These are phyloP conservation scores for Drosophila gaucha DNA, from an alignment of 2,888 invertebrate genomes.

Conservation along the genomic window DNA sequence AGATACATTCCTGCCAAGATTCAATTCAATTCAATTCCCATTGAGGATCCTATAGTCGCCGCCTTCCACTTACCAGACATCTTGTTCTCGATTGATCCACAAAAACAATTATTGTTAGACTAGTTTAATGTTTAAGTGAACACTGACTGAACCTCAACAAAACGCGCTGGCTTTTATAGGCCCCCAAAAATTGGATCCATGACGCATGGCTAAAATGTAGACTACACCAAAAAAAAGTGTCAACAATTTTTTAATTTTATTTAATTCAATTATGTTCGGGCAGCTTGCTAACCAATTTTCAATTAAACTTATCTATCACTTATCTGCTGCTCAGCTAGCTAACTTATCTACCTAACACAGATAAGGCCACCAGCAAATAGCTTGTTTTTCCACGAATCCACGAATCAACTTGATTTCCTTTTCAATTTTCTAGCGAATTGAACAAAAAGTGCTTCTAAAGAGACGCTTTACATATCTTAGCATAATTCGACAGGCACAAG, in stretches of 20 bases:
- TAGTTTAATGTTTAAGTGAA: slow-evolving; percentile 10
- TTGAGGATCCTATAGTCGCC: background rate
- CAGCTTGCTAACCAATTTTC: slow-evolving; percentile 14
- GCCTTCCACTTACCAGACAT: slow-evolving; percentile 37
- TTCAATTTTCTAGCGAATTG: slow-evolving; percentile 9
- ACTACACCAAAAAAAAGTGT: background rate
- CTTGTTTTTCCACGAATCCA: slow-evolving; percentile 5
- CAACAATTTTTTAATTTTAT: slow-evolving; percentile 30
- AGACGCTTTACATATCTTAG: slow-evolving; percentile 12
- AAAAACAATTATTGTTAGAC: background rate
- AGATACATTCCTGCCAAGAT: slow-evolving; percentile 44
- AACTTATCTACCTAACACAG: slow-evolving; percentile 3
- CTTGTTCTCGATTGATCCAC: background rate
- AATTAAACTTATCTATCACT: slow-evolving; percentile 37
- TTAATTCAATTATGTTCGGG: slow-evolving; percentile 33
- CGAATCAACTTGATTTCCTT: slow-evolving; percentile 8
- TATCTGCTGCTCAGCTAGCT: slow-evolving; percentile 14
- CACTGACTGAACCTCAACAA: slow-evolving; percentile 33
- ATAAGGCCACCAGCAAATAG: slow-evolving; percentile 5
- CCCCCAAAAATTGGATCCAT: background rate
- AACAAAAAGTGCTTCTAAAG: background rate
- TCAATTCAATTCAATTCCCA: background rate
- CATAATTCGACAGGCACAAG: background rate
- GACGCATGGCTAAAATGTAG: background rate
- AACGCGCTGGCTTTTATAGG: slow-evolving; percentile 35